Conservation (phyloP, 2,888 invertebrate genomes). For the Escarpia spicata region DNA sequence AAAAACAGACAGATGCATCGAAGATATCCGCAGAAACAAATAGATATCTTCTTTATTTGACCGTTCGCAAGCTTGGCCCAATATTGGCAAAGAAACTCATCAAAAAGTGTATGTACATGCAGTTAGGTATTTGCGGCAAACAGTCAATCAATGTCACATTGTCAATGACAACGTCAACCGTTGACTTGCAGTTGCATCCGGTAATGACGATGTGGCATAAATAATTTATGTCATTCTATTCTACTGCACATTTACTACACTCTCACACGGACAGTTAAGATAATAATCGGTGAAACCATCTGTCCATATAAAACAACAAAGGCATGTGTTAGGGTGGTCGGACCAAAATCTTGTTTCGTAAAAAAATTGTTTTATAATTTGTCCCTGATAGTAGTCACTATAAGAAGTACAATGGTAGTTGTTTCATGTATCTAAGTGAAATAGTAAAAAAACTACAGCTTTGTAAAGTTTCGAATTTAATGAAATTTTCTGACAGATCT, state of each 20-base stretch:
- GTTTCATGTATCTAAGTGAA: no score
- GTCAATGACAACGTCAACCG: background rate
- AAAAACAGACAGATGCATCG: slow-evolving; percentile 45
- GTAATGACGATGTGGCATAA: background rate
- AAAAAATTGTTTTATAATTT: no score
- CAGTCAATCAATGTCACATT: background rate
- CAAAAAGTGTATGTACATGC: slow-evolving; percentile 40
- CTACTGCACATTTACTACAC: background rate
- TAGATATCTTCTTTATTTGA: slow-evolving; percentile 50
- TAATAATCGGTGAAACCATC: no score
- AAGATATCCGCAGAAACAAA: slow-evolving; percentile 55
- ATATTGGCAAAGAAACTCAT: slow-evolving; percentile 53
- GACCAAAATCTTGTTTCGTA: no score
- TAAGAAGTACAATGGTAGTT: no score
- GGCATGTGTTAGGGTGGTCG: no score
- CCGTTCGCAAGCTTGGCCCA: slow-evolving; percentile 55
- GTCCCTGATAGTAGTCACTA: no score
- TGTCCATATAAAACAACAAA: no score
- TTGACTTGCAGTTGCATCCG: background rate
- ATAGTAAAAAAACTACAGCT: no score
- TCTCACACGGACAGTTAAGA: background rate
- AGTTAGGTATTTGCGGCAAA: background rate
- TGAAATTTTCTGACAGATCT: no score
- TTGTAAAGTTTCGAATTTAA: no score
- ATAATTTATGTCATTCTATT: background rate